These are phyloP conservation scores for Tromatobia lineatoria DNA, from an alignment of 2,888 invertebrate species.

Conservation along the genomic window DNA sequence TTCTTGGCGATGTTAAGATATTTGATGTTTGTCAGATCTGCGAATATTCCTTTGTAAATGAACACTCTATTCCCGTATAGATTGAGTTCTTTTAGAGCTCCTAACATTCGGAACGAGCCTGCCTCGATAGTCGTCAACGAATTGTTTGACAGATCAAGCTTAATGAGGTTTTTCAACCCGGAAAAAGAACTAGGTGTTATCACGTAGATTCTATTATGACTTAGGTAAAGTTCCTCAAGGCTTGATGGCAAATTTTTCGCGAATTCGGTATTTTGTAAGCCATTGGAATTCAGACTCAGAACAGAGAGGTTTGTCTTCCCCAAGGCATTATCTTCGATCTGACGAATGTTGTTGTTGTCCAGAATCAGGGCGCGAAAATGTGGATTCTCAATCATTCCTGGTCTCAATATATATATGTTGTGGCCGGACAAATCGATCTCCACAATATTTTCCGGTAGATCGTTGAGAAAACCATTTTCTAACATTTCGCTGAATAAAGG, in stretches of 20 bases:
- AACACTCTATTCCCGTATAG: background rate
- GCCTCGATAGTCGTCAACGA: background rate
- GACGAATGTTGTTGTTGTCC: background rate
- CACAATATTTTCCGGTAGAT: background rate
- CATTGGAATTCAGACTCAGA: background rate
- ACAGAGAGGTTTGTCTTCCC: background rate
- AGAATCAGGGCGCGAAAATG: background rate
- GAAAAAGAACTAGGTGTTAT: background rate
- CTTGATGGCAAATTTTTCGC: background rate
- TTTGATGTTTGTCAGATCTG: background rate
- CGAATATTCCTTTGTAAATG: background rate
- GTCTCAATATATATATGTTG: background rate
- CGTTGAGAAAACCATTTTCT: background rate
- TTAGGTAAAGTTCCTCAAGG: background rate
- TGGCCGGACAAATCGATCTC: background rate
- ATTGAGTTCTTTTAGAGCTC: background rate
- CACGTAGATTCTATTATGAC: background rate
- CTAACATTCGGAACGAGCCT: background rate
- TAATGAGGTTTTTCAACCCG: background rate
- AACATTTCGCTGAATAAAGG: background rate
- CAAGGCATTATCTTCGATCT: background rate
- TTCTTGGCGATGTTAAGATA: slow-evolving; percentile 2
- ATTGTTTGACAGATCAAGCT: background rate
- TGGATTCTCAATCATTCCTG: background rate
- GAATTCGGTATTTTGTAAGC: background rate